Conservation (phyloP, 2,797 vertebrate genomes). For the Hafferia zeledoni region DNA sequence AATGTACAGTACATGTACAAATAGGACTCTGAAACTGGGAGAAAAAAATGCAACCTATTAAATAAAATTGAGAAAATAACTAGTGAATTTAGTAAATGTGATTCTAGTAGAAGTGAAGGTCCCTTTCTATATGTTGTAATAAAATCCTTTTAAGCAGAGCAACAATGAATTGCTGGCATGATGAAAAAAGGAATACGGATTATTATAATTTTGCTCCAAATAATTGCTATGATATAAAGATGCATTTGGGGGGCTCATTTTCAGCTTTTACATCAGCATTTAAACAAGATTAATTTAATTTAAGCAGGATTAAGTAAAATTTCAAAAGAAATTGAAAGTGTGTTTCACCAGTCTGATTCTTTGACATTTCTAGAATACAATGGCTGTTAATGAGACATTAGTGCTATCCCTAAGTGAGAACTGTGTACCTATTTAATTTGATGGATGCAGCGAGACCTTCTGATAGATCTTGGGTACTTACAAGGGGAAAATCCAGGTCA, state of each 20-base stretch:
- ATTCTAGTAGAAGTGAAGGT: background rate
- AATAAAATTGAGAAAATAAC: slow-evolving; percentile 47
- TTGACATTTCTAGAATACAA: background rate
- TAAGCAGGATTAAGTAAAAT: slow-evolving; percentile 35
- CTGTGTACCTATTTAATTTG: background rate
- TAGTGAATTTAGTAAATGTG: slow-evolving; percentile 12
- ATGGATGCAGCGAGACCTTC: background rate
- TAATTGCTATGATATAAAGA: slow-evolving; percentile 38
- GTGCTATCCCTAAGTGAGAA: background rate
- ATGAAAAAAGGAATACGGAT: slow-evolving; percentile 34
- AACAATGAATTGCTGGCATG: slow-evolving; percentile 31
- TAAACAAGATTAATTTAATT: slow-evolving; percentile 57
- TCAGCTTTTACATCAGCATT: slow-evolving; percentile 54
- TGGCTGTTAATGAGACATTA: background rate
- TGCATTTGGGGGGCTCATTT: slow-evolving; percentile 48
- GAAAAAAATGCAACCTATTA: slow-evolving; percentile 11
- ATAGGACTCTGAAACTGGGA: slow-evolving; percentile 24
- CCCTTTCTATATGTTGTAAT: background rate
- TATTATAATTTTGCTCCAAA: slow-evolving; percentile 63
- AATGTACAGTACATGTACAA: slow-evolving; percentile 22
- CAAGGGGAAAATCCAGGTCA: background rate
- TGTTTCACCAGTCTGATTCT: background rate
- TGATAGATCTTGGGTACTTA: background rate
- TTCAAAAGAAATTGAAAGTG: background rate
- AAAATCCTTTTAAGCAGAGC: slow-evolving; percentile 43